A percentile compares a stretch with the other conserved stretches of the same genome.
These are phyloP conservation scores for Carcina quercana DNA, from an alignment of 2,888 invertebrate species.

Conservation along the genomic window DNA sequence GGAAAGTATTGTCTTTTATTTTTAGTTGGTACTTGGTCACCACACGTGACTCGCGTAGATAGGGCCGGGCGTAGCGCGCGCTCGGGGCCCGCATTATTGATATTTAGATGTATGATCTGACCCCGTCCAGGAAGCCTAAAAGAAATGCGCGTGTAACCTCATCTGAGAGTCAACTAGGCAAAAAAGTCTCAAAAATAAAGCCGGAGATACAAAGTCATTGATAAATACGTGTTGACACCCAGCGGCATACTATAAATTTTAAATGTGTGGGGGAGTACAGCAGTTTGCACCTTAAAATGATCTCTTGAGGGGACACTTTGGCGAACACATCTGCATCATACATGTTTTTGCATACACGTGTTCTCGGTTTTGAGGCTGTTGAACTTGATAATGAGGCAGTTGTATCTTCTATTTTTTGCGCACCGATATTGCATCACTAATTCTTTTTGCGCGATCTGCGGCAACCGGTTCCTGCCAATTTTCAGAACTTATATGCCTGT, in stretches of 20 bases:
- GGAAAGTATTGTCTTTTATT: slow-evolving; percentile 61
- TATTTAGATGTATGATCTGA: slow-evolving; percentile 28
- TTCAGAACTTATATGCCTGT: not conserved
- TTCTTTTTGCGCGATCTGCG: slow-evolving; percentile 28
- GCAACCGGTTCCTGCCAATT: slow-evolving; percentile 1
- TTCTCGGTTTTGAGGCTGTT: slow-evolving; percentile 64
- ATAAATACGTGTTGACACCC: slow-evolving; percentile 61
- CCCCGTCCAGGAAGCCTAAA: slow-evolving; percentile 32
- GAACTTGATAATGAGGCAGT: slow-evolving; percentile 70
- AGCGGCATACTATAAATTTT: slow-evolving; percentile 57
- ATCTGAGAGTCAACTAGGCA: slow-evolving; percentile 40
- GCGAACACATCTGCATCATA: slow-evolving; percentile 38
- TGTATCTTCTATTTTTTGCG: slow-evolving; percentile 57
- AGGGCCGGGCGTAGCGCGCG: not conserved
- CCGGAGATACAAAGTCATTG: slow-evolving; percentile 50
- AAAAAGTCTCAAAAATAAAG: slow-evolving; percentile 28
- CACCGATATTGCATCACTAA: slow-evolving; percentile 58
- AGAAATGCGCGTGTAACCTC: slow-evolving; percentile 34
- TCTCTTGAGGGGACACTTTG: slow-evolving; percentile 46
- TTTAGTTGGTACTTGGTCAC: not conserved
- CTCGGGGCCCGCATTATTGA: not conserved
- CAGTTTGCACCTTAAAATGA: slow-evolving; percentile 59
- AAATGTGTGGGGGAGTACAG: slow-evolving; percentile 32
- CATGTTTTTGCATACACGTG: slow-evolving; percentile 71
- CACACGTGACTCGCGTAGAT: not conserved